Evolutionary conservation across 2,888 invertebrate genomes (phyloP).

Genomic region (Mayetiola destructor): DNA sequence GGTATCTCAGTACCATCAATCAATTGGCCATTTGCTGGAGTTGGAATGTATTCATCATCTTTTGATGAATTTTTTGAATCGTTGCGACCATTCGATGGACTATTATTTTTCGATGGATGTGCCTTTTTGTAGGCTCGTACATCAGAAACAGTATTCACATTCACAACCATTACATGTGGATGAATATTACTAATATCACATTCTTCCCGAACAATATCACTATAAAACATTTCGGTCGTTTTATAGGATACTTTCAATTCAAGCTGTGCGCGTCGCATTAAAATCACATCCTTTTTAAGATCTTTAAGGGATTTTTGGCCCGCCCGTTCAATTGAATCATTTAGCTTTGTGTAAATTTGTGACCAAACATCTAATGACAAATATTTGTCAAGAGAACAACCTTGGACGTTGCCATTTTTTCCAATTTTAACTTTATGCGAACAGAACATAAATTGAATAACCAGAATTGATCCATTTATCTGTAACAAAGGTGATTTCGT

Average conservation of each 20-base stretch:
- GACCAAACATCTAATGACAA: neutral
- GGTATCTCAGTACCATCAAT: no score
- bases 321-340: neutral
- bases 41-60: neutral
- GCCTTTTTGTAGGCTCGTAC: neutral
- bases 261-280: neutral
- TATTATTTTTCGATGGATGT: neutral
- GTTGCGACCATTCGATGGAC: neutral
- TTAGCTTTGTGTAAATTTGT: neutral
- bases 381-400: slow-evolving; percentile 6
- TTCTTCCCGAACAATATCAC: neutral
- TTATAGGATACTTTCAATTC: neutral
- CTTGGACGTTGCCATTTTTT: neutral
- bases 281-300: neutral
- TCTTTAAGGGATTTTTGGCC: no score
- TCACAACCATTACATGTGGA: neutral
- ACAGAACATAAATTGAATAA: neutral
- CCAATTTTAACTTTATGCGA: neutral
- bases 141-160: neutral
- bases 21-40: neutral
- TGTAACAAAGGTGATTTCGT: neutral
- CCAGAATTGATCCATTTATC: neutral
- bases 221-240: neutral
- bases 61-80: no score
- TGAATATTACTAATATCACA: neutral